Base-by-base conservation (phyloP, 1,140 invertebrate species). In the Rhyacophila brunnea region DNA sequence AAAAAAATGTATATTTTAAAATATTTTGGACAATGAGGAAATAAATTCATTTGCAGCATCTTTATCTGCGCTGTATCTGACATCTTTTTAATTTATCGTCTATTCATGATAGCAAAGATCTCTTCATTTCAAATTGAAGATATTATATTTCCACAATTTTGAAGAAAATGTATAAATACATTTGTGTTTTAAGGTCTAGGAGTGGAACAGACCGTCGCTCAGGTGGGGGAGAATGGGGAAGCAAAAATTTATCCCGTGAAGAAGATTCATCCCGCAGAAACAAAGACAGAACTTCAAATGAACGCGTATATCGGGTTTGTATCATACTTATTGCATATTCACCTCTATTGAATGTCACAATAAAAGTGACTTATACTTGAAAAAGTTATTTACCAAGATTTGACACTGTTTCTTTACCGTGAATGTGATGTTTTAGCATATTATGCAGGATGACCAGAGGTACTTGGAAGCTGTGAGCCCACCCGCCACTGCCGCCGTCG, bases 221-320 rank as follows among this genome's bases (percentile, higher is more conserved):
- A 28, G 23, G 23, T 18, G 17, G 9, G 44, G 4, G 38, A 11
- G 47, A 10, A 35, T 42, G 53, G 42, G 44, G 9, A 28, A 58
- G 23, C 32, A 48, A 9, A 28, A 34, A 17, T 7, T 35, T 20
- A 13, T 18, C 40, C 48, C 2, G 49, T 52, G 32, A 19, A 43
- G 18, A 46, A 52, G 44, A 42, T 10, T 9, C 23, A 9, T 19
- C 20, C 13, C 61, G 61, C 28, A 23, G 40, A 23, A 55, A 52
- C 53, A 63, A 64, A 43, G 62, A 64, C 35, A 43, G 61, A 6
- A 55, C 42, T 15, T 42, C 62, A 6, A 64, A 52, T 34, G 62
- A 64, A 10, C 32, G 61, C 20, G 34, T 42, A 18, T 64, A 56
- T 28, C 44, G 58, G 38, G 62, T 64, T 32, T 34, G 45, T 54